Conservation (phyloP, 2,888 invertebrate genomes). For the Tubulanus polymorphus region DNA sequence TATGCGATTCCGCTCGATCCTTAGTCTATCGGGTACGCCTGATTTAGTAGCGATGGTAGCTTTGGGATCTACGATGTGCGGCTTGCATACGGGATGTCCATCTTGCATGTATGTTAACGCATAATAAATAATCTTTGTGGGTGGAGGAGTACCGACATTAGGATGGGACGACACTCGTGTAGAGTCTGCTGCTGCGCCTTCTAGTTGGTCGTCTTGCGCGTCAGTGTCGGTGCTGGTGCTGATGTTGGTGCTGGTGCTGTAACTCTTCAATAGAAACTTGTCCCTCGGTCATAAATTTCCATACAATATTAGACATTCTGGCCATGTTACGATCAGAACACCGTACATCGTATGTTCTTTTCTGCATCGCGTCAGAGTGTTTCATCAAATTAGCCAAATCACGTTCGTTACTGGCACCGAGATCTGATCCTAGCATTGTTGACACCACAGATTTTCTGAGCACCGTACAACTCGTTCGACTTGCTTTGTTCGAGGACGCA, state of each 20-base stretch:
- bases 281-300: background rate
- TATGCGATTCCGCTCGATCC: too few species aligned
- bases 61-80: too few species aligned
- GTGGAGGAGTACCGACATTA: too few species aligned
- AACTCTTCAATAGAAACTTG: background rate
- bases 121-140: too few species aligned
- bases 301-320: conserved; percentile 2
- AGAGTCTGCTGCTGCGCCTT: too few species aligned
- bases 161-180: too few species aligned
- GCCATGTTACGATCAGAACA: conserved; percentile 1
- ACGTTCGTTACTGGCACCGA: background rate
- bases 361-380: background rate
- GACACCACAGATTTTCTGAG: background rate
- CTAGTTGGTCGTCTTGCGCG: too few species aligned
- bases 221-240: too few species aligned
- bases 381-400: background rate
- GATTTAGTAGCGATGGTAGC: too few species aligned
- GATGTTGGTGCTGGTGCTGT: background rate
- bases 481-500: background rate
- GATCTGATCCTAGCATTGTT: background rate
- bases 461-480: background rate
- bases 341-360: background rate
- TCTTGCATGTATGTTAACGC: too few species aligned
- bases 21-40: too few species aligned
- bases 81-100: too few species aligned